phyloP scores from a whole-genome alignment of 2,797 vertebrate genomes.

The Stomatorhinus walkeri region DNA sequence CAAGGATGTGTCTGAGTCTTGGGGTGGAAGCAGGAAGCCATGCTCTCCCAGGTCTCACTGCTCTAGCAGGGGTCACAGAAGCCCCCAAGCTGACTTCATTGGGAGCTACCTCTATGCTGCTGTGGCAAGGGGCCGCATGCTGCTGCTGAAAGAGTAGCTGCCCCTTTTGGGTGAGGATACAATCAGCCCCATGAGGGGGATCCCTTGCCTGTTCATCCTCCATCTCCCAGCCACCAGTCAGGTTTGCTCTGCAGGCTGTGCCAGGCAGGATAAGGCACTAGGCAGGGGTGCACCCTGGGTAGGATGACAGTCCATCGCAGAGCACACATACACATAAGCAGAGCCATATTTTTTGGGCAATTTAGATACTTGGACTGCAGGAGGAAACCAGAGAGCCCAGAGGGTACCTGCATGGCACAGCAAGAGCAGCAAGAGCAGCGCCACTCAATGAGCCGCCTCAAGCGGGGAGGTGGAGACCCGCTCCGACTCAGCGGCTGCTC shows the following conservation, averaged over 20 bases:
- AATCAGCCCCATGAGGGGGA: background rate
- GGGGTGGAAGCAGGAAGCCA: background rate
- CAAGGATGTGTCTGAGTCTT: background rate
- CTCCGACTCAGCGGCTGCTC: background rate
- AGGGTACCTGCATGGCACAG: background rate
- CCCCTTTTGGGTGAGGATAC: background rate
- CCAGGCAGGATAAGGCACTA: background rate
- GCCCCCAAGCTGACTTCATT: background rate
- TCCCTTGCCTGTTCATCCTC: background rate
- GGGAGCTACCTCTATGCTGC: background rate
- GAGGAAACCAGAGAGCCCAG: background rate
- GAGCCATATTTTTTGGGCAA: background rate
- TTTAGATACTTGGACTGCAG: background rate
- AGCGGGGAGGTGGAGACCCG: background rate
- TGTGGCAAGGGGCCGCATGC: background rate
- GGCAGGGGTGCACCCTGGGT: background rate
- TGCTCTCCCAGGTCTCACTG: background rate
- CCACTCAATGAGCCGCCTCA: background rate
- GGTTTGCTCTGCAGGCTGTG: background rate
- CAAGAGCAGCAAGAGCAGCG: background rate
- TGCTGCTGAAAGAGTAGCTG: background rate
- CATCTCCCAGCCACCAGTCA: background rate
- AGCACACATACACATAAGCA: background rate
- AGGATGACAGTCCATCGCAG: background rate
- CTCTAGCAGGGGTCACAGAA: background rate